Percentiles rank a stretch among this genome's conserved stretches.
Conservation (phyloP, 2,797 vertebrate species). For the Chiloscyllium punctatum region DNA sequence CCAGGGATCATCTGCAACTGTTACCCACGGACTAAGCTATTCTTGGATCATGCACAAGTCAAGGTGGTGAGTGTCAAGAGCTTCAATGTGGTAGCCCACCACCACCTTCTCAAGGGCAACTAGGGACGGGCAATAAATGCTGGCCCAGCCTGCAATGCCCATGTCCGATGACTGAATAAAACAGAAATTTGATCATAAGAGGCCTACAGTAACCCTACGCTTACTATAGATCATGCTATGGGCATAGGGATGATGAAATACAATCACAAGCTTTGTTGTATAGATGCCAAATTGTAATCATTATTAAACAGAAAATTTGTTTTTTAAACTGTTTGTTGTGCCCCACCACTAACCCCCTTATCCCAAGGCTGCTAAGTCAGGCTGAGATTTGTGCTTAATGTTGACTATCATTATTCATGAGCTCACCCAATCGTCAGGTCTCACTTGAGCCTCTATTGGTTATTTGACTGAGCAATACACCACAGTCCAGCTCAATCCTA, state of each 20-base stretch:
- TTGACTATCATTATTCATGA: background rate
- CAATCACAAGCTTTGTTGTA: background rate
- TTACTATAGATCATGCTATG: background rate
- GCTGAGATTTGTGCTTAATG: background rate
- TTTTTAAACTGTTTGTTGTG: no score
- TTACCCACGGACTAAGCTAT: background rate
- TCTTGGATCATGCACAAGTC: background rate
- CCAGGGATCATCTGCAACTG: background rate
- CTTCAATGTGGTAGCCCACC: no score
- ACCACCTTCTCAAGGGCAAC: no score
- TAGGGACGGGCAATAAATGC: no score
- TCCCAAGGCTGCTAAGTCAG: background rate
- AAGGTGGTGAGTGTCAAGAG: background rate
- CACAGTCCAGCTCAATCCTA: background rate
- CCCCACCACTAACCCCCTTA: no score
- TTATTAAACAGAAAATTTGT: background rate
- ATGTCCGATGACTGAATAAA: no score
- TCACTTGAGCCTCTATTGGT: background rate
- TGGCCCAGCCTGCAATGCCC: no score
- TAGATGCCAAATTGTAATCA: background rate
- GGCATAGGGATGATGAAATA: background rate
- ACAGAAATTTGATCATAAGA: background rate
- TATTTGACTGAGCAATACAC: no score
- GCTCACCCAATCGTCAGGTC: background rate
- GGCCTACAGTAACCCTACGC: background rate